Evolutionary conservation across 1,140 invertebrate genomes (phyloP).

Genomic region (Physella acuta): DNA sequence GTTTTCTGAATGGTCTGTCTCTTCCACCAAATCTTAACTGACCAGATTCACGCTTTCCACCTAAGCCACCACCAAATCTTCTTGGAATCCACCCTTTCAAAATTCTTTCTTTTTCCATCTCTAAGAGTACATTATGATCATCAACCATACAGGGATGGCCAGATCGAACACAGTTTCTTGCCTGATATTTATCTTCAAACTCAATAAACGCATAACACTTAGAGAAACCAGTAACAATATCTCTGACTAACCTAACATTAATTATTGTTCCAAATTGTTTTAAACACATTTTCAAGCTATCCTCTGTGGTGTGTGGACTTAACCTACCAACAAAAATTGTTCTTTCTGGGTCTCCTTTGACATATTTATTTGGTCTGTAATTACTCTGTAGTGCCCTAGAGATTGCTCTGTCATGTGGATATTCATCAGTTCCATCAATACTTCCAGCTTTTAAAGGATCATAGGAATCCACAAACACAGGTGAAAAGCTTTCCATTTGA

Average conservation of each 20-base stretch:
- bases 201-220: slow-evolving; percentile 86
- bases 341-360: slow-evolving; percentile 68
- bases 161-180: slow-evolving; percentile 66
- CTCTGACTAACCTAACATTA: slow-evolving; percentile 72
- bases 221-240: slow-evolving; percentile 80
- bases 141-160: slow-evolving; percentile 72
- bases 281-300: slow-evolving; percentile 57
- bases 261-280: slow-evolving; percentile 64
- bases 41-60: slow-evolving; percentile 83
- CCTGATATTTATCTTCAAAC: slow-evolving; percentile 68
- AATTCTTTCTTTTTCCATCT: slow-evolving; percentile 63
- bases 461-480: slow-evolving; percentile 39
- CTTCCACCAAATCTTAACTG: slow-evolving; percentile 83
- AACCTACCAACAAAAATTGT: slow-evolving; percentile 81
- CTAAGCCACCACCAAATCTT: slow-evolving; percentile 82
- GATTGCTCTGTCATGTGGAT: slow-evolving; percentile 80
- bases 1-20: slow-evolving; percentile 69
- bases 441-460: slow-evolving; percentile 70
- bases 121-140: slow-evolving; percentile 64
- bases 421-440: slow-evolving; percentile 81
- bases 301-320: slow-evolving; percentile 70
- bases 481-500: slow-evolving; percentile 28
- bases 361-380: slow-evolving; percentile 67
- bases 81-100: slow-evolving; percentile 81
- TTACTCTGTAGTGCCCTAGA: slow-evolving; percentile 71